Percentiles rank a stretch among this genome's conserved stretches.
phyloP scores from a whole-genome alignment of 2,888 invertebrate species.

The Seladonia tumulorum region DNA sequence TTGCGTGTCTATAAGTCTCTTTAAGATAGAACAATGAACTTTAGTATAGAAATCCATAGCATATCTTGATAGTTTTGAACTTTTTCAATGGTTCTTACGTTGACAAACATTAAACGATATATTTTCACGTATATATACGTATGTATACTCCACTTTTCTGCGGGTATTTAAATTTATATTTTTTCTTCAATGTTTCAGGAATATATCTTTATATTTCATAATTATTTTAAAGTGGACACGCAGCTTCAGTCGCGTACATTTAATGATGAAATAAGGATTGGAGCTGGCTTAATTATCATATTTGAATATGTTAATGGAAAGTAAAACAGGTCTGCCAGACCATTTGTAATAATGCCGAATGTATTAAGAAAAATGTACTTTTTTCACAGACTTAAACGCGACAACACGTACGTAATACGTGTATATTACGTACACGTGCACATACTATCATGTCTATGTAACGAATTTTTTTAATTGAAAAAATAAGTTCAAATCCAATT shows the following conservation, averaged over 20 bases:
- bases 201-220: background rate
- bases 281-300: slow-evolving; percentile 23
- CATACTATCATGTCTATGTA: background rate
- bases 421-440: background rate
- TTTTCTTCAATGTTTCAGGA: background rate
- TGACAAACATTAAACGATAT: background rate
- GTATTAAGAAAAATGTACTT: slow-evolving; percentile 14
- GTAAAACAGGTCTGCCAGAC: background rate
- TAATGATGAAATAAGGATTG: background rate
- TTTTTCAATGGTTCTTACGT: background rate
- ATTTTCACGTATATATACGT: background rate
- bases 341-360: slow-evolving; percentile 11
- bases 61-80: background rate
- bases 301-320: slow-evolving; percentile 16
- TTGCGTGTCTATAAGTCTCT: background rate
- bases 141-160: background rate
- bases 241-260: background rate
- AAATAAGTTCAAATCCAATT: slow-evolving; percentile 22
- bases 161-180: background rate
- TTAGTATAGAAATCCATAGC: slow-evolving; percentile 29
- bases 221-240: background rate
- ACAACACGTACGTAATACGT: background rate
- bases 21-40: slow-evolving; percentile 15
- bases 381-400: background rate
- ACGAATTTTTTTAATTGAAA: background rate